phyloP scores from a whole-genome alignment of 2,113 vertebrate genomes.

The Heloderma charlesbogerti region DNA sequence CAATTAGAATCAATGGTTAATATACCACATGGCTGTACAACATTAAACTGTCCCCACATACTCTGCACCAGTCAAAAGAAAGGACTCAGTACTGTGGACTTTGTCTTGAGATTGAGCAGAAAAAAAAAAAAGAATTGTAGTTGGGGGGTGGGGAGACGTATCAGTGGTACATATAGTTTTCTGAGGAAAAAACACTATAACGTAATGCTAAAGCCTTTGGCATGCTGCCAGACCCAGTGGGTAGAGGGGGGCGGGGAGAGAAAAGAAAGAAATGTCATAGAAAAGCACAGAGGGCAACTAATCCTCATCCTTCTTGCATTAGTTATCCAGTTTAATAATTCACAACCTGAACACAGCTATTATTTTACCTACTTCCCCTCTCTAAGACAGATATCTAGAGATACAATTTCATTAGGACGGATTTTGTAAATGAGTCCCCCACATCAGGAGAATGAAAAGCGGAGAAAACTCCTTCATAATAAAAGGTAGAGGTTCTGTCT shows the following conservation, averaged over 20 bases:
- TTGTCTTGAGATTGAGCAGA: background rate
- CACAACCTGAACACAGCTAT: background rate
- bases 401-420: conserved; percentile 5
- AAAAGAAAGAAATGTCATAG: background rate
- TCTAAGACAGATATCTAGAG: background rate
- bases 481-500: conserved; percentile 1
- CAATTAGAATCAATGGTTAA: background rate
- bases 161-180: background rate
- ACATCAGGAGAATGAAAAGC: background rate
- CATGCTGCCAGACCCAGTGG: background rate
- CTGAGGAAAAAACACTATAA: background rate
- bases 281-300: background rate
- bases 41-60: background rate
- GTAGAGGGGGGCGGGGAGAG: background rate
- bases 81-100: background rate
- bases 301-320: conserved; percentile 14
- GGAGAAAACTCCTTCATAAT: background rate
- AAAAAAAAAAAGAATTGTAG: too few species aligned
- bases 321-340: background rate
- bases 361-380: conserved; percentile 12
- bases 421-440: background rate
- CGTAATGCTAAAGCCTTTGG: background rate
- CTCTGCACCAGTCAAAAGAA: background rate
- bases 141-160: background rate
- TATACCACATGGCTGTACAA: background rate